Conservation (phyloP, 2,113 vertebrate species). For the Colinus virginianus region DNA sequence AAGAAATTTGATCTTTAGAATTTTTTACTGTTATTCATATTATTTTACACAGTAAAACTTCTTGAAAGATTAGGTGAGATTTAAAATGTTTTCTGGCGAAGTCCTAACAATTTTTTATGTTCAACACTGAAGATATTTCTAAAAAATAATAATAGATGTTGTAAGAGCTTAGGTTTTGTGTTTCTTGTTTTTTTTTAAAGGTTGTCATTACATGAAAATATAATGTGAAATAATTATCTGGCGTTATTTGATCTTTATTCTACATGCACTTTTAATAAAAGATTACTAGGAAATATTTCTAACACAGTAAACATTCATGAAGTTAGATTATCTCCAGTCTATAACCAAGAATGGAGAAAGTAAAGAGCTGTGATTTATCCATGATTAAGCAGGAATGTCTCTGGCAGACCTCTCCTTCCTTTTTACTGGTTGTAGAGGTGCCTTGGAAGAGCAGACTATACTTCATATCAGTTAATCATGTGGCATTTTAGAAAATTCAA, state of each 20-base stretch:
- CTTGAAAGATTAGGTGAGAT: neutral
- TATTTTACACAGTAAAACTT: neutral
- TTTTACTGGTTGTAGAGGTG: neutral
- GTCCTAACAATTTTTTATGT: neutral
- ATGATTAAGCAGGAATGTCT: neutral
- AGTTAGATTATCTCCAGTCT: neutral
- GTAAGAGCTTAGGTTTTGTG: neutral
- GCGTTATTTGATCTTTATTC: neutral
- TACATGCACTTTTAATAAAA: neutral
- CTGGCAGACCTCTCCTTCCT: neutral
- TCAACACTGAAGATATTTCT: neutral
- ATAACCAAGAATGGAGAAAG: conserved; percentile 58
- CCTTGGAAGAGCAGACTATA: neutral
- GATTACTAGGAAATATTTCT: neutral
- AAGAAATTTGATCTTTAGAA: neutral
- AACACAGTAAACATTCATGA: neutral
- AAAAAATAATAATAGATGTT: neutral
- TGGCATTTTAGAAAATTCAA: neutral
- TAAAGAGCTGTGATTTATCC: neutral
- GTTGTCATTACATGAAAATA: neutral
- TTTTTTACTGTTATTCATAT: neutral
- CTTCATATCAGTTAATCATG: neutral
- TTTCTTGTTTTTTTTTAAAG: neutral
- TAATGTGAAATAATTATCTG: neutral
- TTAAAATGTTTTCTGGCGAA: neutral